phyloP scores from a whole-genome alignment of 2,888 invertebrate species.

The Chalcosyrphus nemorum region DNA sequence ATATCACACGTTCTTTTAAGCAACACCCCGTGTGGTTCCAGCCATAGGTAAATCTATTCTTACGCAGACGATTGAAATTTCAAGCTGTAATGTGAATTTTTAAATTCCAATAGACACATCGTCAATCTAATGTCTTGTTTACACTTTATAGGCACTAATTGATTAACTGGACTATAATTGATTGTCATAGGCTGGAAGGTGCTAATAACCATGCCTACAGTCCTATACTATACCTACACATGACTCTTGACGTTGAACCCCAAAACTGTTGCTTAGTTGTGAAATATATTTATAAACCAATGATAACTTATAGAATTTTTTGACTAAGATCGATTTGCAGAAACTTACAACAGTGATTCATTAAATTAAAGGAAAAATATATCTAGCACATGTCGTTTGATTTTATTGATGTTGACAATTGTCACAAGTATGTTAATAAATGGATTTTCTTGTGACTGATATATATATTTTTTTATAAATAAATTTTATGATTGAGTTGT shows the following conservation, averaged over 20 bases:
- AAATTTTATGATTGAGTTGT: not conserved
- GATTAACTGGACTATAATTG: slow-evolving; percentile 18
- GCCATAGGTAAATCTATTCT: too few species aligned
- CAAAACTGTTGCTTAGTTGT: not conserved
- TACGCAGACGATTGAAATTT: too few species aligned
- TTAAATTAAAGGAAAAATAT: not conserved
- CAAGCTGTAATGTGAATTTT: not conserved
- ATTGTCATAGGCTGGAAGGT: not conserved
- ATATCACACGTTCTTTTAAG: too few species aligned
- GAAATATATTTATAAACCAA: not conserved
- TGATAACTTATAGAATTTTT: not conserved
- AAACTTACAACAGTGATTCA: slow-evolving; percentile 17
- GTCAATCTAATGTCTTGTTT: slow-evolving; percentile 6
- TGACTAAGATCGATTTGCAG: slow-evolving; percentile 6
- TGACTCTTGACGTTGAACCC: not conserved
- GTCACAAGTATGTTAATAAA: slow-evolving; percentile 20
- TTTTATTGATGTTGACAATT: not conserved
- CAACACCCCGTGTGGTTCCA: too few species aligned
- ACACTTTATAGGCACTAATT: slow-evolving; percentile 2
- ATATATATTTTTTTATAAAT: not conserved
- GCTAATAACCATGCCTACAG: not conserved
- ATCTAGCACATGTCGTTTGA: not conserved
- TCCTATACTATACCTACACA: not conserved
- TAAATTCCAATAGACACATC: not conserved
- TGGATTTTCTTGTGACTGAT: not conserved